Evolutionary conservation across 2,113 vertebrate genomes (phyloP), one percentile per base, ranked within the genome.

Genomic region (Chlamydotis undulata): DNA sequence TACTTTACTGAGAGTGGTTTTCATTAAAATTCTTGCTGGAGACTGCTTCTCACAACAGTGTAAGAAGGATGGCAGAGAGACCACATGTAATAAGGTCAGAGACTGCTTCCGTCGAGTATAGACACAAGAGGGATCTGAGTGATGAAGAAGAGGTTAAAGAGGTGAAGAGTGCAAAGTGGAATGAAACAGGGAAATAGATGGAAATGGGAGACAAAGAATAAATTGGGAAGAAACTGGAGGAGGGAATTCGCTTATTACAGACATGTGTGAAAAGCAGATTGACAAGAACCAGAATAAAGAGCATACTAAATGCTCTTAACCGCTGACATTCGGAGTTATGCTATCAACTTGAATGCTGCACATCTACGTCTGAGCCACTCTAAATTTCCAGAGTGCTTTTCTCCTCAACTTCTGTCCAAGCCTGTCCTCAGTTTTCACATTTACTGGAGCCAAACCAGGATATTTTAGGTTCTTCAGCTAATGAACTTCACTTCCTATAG

Each of bases 11-110:
- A 61, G 81, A 47, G 19, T 94, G 83, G 50, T 82, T 95, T 89
- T 92, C 81, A 96, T 96, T 92, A 93, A 96, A 84, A 96, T 94
- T 90, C 93, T 88, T 91, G 31, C 69, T 91, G 74, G 21, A 79
- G 65, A 91, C 49, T 87, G 52, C 52, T 78, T 90, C 56, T 57
- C 71, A 53, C 41, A 90, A 49, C 39, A 87, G 49, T 49, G 23
- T 52, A 85, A 91, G 65, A 95, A 84, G 70, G 56, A 95, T 57
- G 49, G 87, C 61, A 89, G 43, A 43, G n/a, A 89, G 16, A 93
- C 78, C 35, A 90, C 1, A 4, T 73, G 77, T 89, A 94, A 89
- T 81, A 93, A 91, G 73, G 94, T 93, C 90, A 95, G 89, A 81
- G 69, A 91, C 43, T 81, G 57, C 39, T 57, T 95, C 83, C 15